Evolutionary conservation across 2,113 vertebrate species (phyloP), one percentile per base, ranked within the genome.

Genomic region (Melanerpes formicivorus): DNA sequence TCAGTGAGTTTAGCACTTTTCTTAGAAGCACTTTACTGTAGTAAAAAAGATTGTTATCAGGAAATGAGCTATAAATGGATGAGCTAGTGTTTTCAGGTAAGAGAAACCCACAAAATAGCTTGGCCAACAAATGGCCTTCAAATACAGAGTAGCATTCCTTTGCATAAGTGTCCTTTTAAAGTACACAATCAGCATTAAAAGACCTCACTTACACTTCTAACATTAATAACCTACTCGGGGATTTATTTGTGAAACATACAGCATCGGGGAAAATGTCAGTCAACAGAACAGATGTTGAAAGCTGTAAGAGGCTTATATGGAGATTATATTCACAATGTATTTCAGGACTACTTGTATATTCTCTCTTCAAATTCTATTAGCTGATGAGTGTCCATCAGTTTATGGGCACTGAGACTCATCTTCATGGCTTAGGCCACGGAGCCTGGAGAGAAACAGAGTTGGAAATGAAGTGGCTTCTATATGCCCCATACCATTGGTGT

Each of bases 281-380:
- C 75, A 93, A 62, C n/a, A 72, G 87, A 87, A 70, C 88, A 95
- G 74, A 88, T 87, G 54, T 4, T 92, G 80, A 89, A 88, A 93
- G 74, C 73, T 91, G 42, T 88, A 94, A 91, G 64, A 96, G 60
- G 74, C 85, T 85, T 87, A 50, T n/a, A 72, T 29, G 63, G 25
- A 84, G 80, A 90, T 94, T 93, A 83, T 92, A 93, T 85, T 92
- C 54, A 77, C 42, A 75, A 3, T 62, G 44, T 65, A 25, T 94
- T 90, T 81, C 88, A 94, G 83, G 52, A 90, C 69, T 73, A 37
- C 50, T 19, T 87, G 64, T 40, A 90, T 26, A 37, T 48, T 91
- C 72, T 93, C 26, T 70, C 67, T 87, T 37, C 82, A 92, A 32
- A 90, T 90, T 96, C 86, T 88, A 67, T 90, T 89, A 95, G 76